Percentiles rank a stretch among this genome's conserved stretches.
Evolutionary conservation across 2,888 invertebrate species (phyloP).

Genomic region (Agrotis ipsilon): DNA sequence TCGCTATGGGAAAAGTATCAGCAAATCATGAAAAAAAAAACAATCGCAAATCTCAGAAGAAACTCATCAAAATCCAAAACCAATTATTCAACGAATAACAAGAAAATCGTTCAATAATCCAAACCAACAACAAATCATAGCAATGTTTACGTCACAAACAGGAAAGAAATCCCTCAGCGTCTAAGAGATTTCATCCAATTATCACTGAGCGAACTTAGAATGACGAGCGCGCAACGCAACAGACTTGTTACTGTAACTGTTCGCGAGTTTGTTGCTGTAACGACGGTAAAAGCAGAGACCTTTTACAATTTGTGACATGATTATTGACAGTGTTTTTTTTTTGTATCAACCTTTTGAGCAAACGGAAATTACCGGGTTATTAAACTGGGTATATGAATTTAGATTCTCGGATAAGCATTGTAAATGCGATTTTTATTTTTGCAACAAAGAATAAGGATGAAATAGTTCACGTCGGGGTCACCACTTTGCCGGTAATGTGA

Average conservation of each 20-base stretch:
- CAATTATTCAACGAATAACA: slow-evolving; percentile 14
- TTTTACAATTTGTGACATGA: no score
- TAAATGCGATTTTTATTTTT: no score
- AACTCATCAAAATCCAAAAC: slow-evolving; percentile 4
- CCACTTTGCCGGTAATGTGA: no score
- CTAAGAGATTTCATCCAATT: slow-evolving; percentile 65
- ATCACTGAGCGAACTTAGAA: slow-evolving; percentile 45
- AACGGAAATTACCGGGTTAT: no score
- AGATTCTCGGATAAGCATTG: no score
- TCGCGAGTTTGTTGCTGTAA: slow-evolving; percentile 31
- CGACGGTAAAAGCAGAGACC: slow-evolving; percentile 5
- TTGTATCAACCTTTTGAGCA: no score
- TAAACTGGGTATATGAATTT: no score
- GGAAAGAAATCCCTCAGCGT: slow-evolving; percentile 37
- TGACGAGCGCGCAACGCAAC: slow-evolving; percentile 38
- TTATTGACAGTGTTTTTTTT: no score
- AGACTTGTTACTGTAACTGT: slow-evolving; percentile 18
- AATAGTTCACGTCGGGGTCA: no score
- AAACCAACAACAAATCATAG: slow-evolving; percentile 20
- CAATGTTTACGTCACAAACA: slow-evolving; percentile 40
- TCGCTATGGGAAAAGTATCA: no score
- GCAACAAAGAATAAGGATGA: no score
- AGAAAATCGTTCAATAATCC: slow-evolving; percentile 13
- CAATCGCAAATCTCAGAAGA: background rate
- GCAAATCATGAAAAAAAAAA: background rate